These are phyloP conservation scores for Bubo scandiacus DNA, from an alignment of 2,113 vertebrate species.

Conservation along the genomic window DNA sequence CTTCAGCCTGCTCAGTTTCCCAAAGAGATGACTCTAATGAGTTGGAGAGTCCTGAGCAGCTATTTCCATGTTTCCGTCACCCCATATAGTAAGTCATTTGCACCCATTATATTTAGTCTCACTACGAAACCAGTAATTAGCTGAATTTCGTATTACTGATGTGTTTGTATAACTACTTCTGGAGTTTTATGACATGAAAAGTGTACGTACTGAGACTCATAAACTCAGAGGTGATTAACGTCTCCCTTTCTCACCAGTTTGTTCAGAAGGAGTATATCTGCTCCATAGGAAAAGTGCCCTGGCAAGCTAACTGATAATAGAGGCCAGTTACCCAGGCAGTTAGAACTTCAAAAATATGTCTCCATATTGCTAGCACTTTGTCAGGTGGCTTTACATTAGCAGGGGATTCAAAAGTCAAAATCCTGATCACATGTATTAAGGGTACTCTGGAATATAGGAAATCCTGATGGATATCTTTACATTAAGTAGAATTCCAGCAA, in stretches of 20 bases:
- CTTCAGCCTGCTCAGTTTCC: neutral
- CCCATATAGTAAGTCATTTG: neutral
- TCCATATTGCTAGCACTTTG: neutral
- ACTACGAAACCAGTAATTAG: neutral
- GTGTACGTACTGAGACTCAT: neutral
- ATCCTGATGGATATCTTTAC: neutral
- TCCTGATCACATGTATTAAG: neutral
- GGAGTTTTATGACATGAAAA: neutral
- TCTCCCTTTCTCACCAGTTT: neutral
- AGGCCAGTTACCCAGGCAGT: neutral
- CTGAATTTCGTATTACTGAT: neutral
- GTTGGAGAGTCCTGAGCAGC: neutral
- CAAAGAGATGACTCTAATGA: neutral
- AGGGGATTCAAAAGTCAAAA: neutral
- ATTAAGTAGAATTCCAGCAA: neutral
- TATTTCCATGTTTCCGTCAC: neutral
- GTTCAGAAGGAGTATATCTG: neutral
- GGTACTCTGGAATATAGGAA: neutral
- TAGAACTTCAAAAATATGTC: neutral
- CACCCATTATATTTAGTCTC: neutral
- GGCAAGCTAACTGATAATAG: neutral
- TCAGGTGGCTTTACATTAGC: neutral
- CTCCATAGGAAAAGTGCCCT: neutral
- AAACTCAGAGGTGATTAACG: neutral
- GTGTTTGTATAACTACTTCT: neutral